Percentiles rank a stretch among this genome's conserved stretches.
Evolutionary conservation across 1,140 invertebrate species (phyloP).

Genomic region (Drosophila ogumai): DNA sequence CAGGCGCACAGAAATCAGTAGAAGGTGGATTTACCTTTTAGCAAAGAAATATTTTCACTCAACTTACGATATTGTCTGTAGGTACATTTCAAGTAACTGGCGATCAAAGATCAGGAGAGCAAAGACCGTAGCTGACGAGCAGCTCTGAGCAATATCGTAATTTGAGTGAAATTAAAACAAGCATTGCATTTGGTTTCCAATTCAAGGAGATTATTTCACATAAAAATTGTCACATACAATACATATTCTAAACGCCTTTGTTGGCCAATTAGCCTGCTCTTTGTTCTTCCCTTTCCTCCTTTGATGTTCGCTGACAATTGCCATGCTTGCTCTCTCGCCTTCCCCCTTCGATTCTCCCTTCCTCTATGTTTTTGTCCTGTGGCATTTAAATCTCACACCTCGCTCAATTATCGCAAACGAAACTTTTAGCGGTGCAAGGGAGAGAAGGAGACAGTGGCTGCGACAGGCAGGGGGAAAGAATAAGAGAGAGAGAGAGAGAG

Average conservation of each 20-base stretch:
- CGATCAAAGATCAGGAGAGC: too few relatives aligned
- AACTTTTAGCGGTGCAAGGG: constrained; percentile 49
- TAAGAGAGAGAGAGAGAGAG: not conserved
- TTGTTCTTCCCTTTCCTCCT: constrained; percentile 10
- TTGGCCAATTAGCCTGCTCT: constrained; percentile 41
- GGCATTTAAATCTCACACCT: constrained; percentile 81
- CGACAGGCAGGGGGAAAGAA: not conserved
- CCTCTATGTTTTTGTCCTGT: constrained; percentile 1
- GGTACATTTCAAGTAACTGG: too few relatives aligned
- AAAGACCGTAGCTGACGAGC: too few relatives aligned
- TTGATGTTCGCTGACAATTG: constrained; percentile 64
- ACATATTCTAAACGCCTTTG: constrained; percentile 25
- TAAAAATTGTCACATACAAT: not conserved
- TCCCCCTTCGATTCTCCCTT: constrained; percentile 4
- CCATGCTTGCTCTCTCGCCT: constrained; percentile 7
- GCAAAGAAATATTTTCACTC: too few relatives aligned
- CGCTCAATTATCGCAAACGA: constrained; percentile 67
- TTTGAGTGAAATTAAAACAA: not conserved
- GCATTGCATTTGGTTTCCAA: not conserved
- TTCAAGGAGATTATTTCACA: not conserved
- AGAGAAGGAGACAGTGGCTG: not conserved
- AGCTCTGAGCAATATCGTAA: too few relatives aligned
- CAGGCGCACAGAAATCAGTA: too few relatives aligned
- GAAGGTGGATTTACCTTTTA: too few relatives aligned
- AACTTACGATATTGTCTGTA: too few relatives aligned